Percentiles rank a stretch among this genome's conserved stretches.
These are phyloP conservation scores for Noctua janthina DNA, from an alignment of 2,888 invertebrate genomes.

Conservation along the genomic window DNA sequence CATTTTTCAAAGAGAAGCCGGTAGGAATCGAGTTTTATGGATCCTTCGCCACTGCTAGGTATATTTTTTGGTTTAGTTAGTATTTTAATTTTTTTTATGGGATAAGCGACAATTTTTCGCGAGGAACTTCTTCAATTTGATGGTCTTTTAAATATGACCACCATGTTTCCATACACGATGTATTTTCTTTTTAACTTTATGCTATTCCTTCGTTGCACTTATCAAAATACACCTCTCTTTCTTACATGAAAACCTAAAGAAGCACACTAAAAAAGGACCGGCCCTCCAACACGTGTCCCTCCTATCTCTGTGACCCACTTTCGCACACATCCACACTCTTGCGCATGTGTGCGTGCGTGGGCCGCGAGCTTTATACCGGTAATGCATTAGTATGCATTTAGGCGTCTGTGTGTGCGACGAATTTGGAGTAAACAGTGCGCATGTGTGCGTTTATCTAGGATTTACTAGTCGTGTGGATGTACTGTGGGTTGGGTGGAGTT, in stretches of 20 bases:
- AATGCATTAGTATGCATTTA: slow-evolving; percentile 79
- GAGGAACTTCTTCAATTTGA: no score
- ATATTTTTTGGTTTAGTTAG: no score
- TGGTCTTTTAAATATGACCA: no score
- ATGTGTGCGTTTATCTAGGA: slow-evolving; percentile 78
- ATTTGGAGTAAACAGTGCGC: slow-evolving; percentile 77
- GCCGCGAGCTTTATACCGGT: slow-evolving; percentile 52
- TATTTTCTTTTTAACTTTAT: not conserved
- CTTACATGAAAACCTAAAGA: not conserved
- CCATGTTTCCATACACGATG: no score
- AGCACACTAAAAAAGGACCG: slow-evolving; percentile 81
- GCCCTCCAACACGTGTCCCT: slow-evolving; percentile 89
- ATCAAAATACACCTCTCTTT: not conserved
- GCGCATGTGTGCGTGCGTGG: slow-evolving; percentile 68
- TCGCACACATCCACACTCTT: slow-evolving; percentile 77
- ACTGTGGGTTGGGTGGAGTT: slow-evolving; percentile 53
- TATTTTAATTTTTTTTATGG: no score
- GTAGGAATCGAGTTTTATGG: no score
- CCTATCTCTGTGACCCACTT: slow-evolving; percentile 89
- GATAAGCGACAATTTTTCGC: no score
- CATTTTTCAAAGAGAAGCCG: no score
- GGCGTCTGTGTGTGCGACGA: slow-evolving; percentile 69
- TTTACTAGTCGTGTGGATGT: slow-evolving; percentile 55
- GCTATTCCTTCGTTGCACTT: not conserved
- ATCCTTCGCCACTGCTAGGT: no score